Conservation (phyloP, 2,888 invertebrate genomes). For the Beris morrisii region DNA sequence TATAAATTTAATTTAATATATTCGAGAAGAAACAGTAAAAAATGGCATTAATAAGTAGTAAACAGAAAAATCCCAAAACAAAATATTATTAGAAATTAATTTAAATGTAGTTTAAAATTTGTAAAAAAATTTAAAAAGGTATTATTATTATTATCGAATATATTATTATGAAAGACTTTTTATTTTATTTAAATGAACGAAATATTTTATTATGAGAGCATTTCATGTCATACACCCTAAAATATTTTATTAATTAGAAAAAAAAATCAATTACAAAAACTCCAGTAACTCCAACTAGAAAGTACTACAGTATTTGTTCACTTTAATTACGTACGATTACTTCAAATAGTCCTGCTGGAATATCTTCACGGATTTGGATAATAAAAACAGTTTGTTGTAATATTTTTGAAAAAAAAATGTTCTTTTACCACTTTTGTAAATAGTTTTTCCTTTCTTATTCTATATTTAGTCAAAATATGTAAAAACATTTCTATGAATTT, state of each 20-base stretch:
- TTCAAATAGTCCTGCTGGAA: no score
- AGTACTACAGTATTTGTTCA: no score
- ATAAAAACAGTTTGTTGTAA: background rate
- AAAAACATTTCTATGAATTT: background rate
- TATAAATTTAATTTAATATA: slow-evolving; percentile 2
- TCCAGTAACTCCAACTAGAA: no score
- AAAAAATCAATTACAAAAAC: background rate
- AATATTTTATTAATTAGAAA: background rate
- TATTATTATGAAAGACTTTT: no score
- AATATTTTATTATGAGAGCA: no score
- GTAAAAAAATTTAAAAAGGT: no score
- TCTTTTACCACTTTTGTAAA: slow-evolving; percentile 10
- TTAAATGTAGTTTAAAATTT: background rate
- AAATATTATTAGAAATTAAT: slow-evolving; percentile 11
- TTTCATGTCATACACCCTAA: no score
- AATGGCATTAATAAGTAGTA: slow-evolving; percentile 24
- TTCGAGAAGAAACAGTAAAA: slow-evolving; percentile 3
- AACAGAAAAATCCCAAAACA: slow-evolving; percentile 26
- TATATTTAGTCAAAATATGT: slow-evolving; percentile 2
- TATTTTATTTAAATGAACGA: no score
- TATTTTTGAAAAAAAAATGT: background rate
- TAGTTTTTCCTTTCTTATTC: slow-evolving; percentile 4
- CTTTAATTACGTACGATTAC: no score
- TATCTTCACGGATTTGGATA: no score
- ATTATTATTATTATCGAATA: no score